Percentiles rank a stretch among this genome's conserved stretches.
Conservation (phyloP, 2,888 invertebrate genomes). For the Diploptera punctata region DNA sequence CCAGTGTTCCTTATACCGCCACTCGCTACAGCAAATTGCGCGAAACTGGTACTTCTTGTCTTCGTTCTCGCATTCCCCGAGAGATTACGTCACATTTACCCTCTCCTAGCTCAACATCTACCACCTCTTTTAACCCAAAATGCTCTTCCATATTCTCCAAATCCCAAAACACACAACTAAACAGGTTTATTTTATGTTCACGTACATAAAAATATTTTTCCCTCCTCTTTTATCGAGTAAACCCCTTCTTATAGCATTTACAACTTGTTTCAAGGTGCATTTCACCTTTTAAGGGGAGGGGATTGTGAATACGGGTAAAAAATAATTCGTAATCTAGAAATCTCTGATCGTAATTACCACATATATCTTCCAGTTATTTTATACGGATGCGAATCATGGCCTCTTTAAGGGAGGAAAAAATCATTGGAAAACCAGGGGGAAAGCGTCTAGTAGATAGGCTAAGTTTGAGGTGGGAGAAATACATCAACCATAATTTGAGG, state of each 20-base stretch:
- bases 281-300: too few species aligned
- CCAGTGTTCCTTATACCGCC: neutral
- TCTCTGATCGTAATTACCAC: too few species aligned
- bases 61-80: slow-evolving; percentile 1
- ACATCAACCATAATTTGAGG: too few species aligned
- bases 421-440: too few species aligned
- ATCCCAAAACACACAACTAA: slow-evolving; percentile 7
- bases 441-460: too few species aligned
- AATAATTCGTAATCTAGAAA: too few species aligned
- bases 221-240: neutral
- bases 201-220: neutral
- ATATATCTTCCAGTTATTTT: too few species aligned
- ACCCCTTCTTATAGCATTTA: neutral
- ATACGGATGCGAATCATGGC: too few species aligned
- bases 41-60: slow-evolving; percentile 16
- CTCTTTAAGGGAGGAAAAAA: too few species aligned
- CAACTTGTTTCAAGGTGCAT: neutral
- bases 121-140: neutral
- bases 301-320: too few species aligned
- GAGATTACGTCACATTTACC: slow-evolving; percentile 19
- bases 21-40: slow-evolving; percentile 13
- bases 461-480: too few species aligned
- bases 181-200: neutral
- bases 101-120: neutral
- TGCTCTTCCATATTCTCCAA: slow-evolving; percentile 9